Evolutionary conservation across 2,888 invertebrate genomes (phyloP).

Genomic region (Neoaliturus tenellus): DNA sequence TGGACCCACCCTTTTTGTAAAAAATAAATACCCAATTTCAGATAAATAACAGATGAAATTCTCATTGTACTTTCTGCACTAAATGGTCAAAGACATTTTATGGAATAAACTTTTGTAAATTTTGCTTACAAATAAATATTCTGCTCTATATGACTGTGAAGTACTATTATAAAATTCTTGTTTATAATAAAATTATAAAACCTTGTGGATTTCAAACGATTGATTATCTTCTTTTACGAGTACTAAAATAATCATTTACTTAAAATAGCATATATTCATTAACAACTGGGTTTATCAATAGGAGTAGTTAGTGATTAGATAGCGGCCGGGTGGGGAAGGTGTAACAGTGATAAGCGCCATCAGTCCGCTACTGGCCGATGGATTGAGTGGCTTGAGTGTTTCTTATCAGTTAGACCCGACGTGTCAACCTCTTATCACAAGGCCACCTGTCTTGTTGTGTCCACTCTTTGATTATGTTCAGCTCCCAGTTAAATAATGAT

Average conservation of each 20-base stretch:
- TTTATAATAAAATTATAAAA: no score
- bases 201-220: no score
- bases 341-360: neutral
- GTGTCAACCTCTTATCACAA: no score
- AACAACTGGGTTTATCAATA: conserved; percentile 7
- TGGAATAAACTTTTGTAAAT: no score
- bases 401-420: neutral
- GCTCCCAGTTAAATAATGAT: neutral
- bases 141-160: no score
- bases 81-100: no score
- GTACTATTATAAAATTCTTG: no score
- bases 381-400: neutral
- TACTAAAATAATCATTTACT: neutral
- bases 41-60: no score
- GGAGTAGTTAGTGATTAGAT: conserved; percentile 13
- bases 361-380: conserved; percentile 17
- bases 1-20: no score
- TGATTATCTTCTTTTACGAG: neutral
- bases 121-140: no score
- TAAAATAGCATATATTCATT: neutral
- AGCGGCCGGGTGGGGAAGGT: neutral
- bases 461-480: conserved; percentile 23
- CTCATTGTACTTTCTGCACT: no score
- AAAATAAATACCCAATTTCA: no score
- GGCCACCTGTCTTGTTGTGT: conserved; percentile 19